Evolutionary conservation across 2,797 vertebrate species (phyloP).

Genomic region (Aeoliscus strigatus): DNA sequence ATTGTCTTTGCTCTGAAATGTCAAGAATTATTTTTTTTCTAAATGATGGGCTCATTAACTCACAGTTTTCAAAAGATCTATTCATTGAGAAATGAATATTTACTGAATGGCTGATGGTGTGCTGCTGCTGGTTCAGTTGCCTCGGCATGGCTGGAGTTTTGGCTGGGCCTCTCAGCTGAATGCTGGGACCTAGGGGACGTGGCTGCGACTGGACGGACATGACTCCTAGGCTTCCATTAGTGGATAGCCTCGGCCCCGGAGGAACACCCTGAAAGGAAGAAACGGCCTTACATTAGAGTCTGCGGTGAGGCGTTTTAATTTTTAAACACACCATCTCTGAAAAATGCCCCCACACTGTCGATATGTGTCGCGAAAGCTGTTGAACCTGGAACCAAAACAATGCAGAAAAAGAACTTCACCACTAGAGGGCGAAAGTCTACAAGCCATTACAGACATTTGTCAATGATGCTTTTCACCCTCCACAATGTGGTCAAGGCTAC

Average conservation of each 20-base stretch:
- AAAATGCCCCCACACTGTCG: not conserved
- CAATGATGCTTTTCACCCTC: conserved; percentile 53
- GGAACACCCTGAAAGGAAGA: conserved; percentile 48
- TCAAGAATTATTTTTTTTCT: conserved; percentile 9
- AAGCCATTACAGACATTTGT: conserved; percentile 24
- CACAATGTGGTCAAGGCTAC: conserved; percentile 68
- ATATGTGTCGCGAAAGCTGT: too few species aligned
- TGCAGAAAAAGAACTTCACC: conserved; percentile 38
- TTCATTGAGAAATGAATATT: conserved; percentile 15
- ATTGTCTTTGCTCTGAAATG: conserved; percentile 84
- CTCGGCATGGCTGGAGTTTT: conserved; percentile 82
- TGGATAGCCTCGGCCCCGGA: conserved; percentile 77
- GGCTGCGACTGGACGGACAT: conserved; percentile 80
- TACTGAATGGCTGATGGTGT: conserved; percentile 79
- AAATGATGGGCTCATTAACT: not conserved
- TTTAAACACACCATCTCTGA: not conserved
- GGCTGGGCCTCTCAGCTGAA: conserved; percentile 80
- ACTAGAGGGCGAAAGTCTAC: conserved; percentile 67
- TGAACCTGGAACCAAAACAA: not conserved
- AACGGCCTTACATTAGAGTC: conserved; percentile 7
- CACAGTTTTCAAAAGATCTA: not conserved
- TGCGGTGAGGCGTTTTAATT: not conserved
- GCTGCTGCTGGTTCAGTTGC: conserved; percentile 82
- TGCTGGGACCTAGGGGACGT: conserved; percentile 57
- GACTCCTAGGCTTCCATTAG: conserved; percentile 79